Evolutionary conservation across 2,113 vertebrate species (phyloP), one percentile per base, ranked within the genome.

Genomic region (Upupa epops): DNA sequence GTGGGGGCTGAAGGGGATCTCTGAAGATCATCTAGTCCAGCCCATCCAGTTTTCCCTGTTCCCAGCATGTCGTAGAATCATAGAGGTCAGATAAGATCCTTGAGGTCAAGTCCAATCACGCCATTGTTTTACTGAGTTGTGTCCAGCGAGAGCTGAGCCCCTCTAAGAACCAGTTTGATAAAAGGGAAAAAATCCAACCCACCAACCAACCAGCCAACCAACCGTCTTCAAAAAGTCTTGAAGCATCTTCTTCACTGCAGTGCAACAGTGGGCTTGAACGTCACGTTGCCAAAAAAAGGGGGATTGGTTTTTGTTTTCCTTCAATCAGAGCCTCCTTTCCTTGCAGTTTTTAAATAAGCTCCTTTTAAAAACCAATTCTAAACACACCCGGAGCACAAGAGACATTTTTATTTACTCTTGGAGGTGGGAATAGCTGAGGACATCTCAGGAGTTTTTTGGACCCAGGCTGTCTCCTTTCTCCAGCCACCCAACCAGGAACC

Each of bases 11-110:
- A 42, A 42, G 40, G 40, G 40, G 40, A 42, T 15, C 40, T 42
- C 40, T 42, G 40, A 42, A 42, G n/a, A n/a, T n/a, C n/a, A n/a
- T n/a, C n/a, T n/a, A n/a, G 40, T 15, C 40, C 40, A 42, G 40
- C 11, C 40, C 11, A 42, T 42, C 40, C 15, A 42, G 1, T 11
- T 72, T 80, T 66, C 34, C 76, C 31, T 17, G 9, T 56, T 66
- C 36, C n/a, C 54, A 37, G 51, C 48, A 46, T 0, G 0, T 64
- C 40, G 15, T 42, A 42, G 40, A 42, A 42, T 42, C 15, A 15
- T 42, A 15, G 40, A 42, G 40, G 11, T 42, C 15, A 15, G 40
- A 42, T 12, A 42, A 42, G 40, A 15, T 42, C 40, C 40, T 42
- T 42, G 40, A 42, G 40, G 15, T 42, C 40, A 42, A 42, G 40